These are phyloP conservation scores for Scopus umbretta DNA, from an alignment of 2,113 vertebrate species.

Conservation along the genomic window DNA sequence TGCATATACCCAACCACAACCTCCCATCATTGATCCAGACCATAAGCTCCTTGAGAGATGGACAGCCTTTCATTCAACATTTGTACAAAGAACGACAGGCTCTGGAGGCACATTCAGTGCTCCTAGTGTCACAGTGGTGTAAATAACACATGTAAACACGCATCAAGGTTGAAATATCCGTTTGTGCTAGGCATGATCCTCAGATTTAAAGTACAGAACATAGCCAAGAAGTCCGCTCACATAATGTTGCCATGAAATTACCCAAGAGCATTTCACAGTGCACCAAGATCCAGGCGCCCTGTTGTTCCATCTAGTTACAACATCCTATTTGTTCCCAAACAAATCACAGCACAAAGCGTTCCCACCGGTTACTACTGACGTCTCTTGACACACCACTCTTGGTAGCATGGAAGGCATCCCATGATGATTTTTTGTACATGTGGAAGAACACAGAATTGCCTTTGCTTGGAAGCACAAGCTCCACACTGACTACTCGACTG, in stretches of 20 bases:
- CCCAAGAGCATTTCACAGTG: neutral
- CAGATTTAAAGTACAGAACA: neutral
- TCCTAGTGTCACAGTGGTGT: neutral
- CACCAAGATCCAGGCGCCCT: neutral
- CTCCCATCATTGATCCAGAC: neutral
- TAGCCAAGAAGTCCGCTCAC: neutral
- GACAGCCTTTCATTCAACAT: neutral
- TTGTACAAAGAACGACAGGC: neutral
- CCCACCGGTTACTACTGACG: neutral
- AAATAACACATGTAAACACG: neutral
- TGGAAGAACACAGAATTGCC: neutral
- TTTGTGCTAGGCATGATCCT: neutral
- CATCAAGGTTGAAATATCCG: neutral
- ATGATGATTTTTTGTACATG: neutral
- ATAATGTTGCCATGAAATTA: neutral
- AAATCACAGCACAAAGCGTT: neutral
- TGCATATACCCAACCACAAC: neutral
- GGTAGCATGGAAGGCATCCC: neutral
- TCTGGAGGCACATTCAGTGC: neutral
- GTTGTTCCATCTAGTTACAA: neutral
- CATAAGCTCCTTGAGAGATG: neutral
- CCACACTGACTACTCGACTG: neutral
- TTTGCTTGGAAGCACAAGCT: neutral
- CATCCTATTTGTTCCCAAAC: neutral
- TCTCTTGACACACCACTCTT: neutral